Evolutionary conservation across 2,113 vertebrate genomes (phyloP).

Genomic region (Turdus rufiventris): DNA sequence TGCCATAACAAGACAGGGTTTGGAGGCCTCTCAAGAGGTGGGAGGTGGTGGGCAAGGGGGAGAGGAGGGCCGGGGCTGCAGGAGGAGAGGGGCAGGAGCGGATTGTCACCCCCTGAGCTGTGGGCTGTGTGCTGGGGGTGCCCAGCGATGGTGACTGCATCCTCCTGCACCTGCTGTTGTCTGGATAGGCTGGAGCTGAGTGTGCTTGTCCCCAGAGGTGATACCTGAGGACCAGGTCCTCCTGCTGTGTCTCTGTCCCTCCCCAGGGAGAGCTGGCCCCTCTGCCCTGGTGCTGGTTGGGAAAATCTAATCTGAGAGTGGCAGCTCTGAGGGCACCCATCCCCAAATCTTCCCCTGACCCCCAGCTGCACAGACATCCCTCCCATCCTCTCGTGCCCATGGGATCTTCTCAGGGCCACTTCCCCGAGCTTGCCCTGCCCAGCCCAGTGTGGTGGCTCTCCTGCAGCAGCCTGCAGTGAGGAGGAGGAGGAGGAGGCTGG

Average conservation of each 20-base stretch:
- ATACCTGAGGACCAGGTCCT: neutral
- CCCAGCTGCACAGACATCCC: rapidly evolving
- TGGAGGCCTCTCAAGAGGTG: neutral
- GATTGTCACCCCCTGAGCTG: neutral
- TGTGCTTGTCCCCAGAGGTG: neutral
- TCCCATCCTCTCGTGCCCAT: neutral
- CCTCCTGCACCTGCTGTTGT: neutral
- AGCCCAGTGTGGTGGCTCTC: neutral
- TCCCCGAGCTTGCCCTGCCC: neutral
- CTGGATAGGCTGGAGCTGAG: neutral
- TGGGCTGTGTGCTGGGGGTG: neutral
- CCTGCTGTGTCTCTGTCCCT: neutral
- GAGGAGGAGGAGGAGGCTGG: neutral
- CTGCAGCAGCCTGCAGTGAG: slow-evolving; percentile 40
- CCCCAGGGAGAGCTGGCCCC: neutral
- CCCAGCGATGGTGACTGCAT: neutral
- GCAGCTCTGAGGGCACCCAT: neutral
- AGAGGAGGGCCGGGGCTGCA: neutral
- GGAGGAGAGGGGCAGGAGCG: neutral
- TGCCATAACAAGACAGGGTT: neutral
- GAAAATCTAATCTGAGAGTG: neutral
- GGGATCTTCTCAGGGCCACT: neutral
- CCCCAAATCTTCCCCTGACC: neutral
- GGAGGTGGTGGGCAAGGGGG: neutral
- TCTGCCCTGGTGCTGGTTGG: neutral